These are phyloP conservation scores for Halcyon senegalensis DNA, from an alignment of 2,113 vertebrate genomes.

Conservation along the genomic window DNA sequence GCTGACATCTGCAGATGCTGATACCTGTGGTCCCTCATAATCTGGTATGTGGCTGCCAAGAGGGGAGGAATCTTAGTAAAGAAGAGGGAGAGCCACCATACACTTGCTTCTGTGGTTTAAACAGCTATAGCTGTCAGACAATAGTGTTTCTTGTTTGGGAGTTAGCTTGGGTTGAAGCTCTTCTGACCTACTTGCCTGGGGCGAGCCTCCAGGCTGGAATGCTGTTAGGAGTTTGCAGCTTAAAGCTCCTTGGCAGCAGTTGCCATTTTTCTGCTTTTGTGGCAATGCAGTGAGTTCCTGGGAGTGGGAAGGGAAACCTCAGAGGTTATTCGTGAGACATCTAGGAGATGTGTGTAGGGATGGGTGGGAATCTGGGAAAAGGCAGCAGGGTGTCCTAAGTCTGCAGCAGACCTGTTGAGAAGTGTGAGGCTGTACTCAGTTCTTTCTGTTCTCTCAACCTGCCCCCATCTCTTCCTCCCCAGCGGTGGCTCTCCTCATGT, in stretches of 20 bases:
- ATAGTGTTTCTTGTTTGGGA: neutral
- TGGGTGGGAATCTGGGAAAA: neutral
- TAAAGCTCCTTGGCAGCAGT: constrained; percentile 27
- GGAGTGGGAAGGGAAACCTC: neutral
- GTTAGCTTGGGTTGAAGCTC: neutral
- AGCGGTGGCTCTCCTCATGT: neutral
- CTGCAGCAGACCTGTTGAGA: neutral
- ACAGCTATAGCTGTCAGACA: constrained; percentile 10
- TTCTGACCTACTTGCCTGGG: neutral
- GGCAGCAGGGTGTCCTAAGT: neutral
- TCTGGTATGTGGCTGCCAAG: neutral
- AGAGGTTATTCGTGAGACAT: neutral
- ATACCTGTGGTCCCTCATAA: neutral
- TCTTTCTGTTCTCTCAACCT: neutral
- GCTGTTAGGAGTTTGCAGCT: constrained; percentile 7
- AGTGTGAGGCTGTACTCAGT: neutral
- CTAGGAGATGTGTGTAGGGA: neutral
- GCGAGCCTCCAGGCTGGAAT: constrained; percentile 1
- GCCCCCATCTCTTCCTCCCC: neutral
- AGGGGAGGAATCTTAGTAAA: neutral
- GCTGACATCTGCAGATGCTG: neutral
- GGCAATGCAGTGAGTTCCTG: neutral
- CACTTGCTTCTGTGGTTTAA: neutral
- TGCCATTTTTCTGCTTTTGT: neutral
- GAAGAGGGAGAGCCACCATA: neutral